A percentile compares a stretch with the other conserved stretches of the same genome.
These are phyloP conservation scores for Atractosteus spatula DNA, from an alignment of 2,113 vertebrate species.

Conservation along the genomic window DNA sequence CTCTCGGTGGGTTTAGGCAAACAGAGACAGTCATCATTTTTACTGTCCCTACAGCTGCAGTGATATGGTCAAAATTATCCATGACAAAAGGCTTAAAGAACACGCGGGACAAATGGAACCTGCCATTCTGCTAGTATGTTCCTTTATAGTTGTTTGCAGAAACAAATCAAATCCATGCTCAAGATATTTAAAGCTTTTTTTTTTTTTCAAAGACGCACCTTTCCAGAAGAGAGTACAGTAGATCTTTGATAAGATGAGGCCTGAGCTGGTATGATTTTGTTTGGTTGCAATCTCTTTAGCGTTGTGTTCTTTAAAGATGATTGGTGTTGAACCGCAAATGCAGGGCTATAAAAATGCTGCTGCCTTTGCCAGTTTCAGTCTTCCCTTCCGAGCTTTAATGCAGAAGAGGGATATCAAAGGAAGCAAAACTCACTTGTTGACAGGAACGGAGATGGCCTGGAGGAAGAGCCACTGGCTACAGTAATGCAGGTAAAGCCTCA, in stretches of 20 bases:
- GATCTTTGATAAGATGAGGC: too few relatives aligned
- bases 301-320: too few relatives aligned
- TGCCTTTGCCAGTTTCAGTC: not conserved
- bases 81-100: conserved; percentile 57
- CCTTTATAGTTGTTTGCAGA: conserved; percentile 34
- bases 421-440: conserved; percentile 82
- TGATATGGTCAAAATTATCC: conserved; percentile 42
- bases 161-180: too few relatives aligned
- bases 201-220: too few relatives aligned
- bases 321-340: not conserved
- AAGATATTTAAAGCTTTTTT: too few relatives aligned
- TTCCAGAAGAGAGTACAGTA: too few relatives aligned
- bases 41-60: not conserved
- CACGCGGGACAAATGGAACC: conserved; percentile 64
- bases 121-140: conserved; percentile 61
- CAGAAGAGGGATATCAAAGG: conserved; percentile 54
- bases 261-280: too few relatives aligned
- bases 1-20: too few relatives aligned
- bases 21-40: conserved; percentile 39
- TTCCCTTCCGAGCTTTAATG: not conserved
- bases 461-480: conserved; percentile 91
- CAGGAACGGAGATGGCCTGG: conserved; percentile 74
- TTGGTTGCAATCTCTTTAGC: too few relatives aligned
- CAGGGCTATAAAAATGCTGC: not conserved
- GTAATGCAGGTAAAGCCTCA: conserved; percentile 90